phyloP scores from a whole-genome alignment of 2,888 invertebrate species.

The Erannis defoliaria region DNA sequence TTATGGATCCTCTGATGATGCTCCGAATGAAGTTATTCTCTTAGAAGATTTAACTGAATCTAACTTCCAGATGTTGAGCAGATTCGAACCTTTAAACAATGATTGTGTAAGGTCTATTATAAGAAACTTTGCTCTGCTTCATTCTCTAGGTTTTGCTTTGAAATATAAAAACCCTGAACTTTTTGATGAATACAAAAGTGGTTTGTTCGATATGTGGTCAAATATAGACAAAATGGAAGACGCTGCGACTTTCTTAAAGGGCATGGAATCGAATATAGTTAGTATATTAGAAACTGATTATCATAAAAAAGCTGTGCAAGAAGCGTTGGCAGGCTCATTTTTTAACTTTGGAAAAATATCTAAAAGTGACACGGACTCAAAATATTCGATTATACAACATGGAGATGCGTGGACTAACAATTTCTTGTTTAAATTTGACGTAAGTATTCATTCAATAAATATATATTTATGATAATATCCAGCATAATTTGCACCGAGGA shows the following conservation, averaged over 20 bases:
- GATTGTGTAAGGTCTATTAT: slow-evolving; percentile 50
- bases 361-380: slow-evolving; percentile 40
- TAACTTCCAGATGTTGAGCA: slow-evolving; percentile 53
- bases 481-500: too few species aligned
- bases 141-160: slow-evolving; percentile 54
- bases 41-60: slow-evolving; percentile 57
- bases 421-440: slow-evolving; percentile 55
- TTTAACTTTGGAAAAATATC: slow-evolving; percentile 34
- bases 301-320: slow-evolving; percentile 35
- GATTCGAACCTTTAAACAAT: slow-evolving; percentile 47
- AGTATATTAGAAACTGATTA: slow-evolving; percentile 36
- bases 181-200: slow-evolving; percentile 41
- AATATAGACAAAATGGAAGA: slow-evolving; percentile 11
- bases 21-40: slow-evolving; percentile 57
- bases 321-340: slow-evolving; percentile 18
- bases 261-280: slow-evolving; percentile 23
- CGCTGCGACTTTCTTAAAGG: slow-evolving; percentile 3
- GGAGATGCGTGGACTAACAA: slow-evolving; percentile 64
- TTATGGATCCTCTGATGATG: slow-evolving; percentile 52
- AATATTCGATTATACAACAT: slow-evolving; percentile 53
- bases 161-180: slow-evolving; percentile 50
- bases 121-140: slow-evolving; percentile 53
- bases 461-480: too few species aligned
- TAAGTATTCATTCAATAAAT: slow-evolving; percentile 27
- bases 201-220: too few species aligned